Evolutionary conservation across 2,888 invertebrate genomes (phyloP).

Genomic region (Oligia latruncula): DNA sequence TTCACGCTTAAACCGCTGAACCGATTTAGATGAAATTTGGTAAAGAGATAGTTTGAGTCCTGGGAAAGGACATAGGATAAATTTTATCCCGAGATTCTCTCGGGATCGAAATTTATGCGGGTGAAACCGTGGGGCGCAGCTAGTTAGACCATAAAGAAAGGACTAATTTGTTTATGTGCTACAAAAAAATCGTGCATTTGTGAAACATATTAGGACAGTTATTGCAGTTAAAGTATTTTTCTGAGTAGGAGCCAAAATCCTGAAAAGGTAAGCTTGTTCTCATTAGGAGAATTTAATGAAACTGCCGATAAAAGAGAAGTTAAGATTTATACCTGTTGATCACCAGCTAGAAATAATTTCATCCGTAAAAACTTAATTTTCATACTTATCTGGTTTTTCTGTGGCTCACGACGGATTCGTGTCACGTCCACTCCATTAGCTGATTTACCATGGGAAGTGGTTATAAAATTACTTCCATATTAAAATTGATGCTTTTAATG

Average conservation of each 20-base stretch:
- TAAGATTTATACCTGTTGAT: conserved; percentile 75
- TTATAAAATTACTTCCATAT: conserved; percentile 70
- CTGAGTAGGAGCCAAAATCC: not conserved
- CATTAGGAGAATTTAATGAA: conserved; percentile 19
- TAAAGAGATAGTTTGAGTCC: too few species aligned
- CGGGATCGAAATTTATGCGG: too few species aligned
- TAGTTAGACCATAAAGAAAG: not conserved
- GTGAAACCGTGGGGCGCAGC: too few species aligned
- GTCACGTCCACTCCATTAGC: conserved; percentile 82
- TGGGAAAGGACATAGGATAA: too few species aligned
- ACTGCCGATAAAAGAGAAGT: conserved; percentile 43
- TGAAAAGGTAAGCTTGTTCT: conserved; percentile 7
- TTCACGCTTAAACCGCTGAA: too few species aligned
- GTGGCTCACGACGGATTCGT: conserved; percentile 68
- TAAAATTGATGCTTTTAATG: conserved; percentile 68
- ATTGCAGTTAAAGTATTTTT: not conserved
- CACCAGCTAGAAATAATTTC: conserved; percentile 73
- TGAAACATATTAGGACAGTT: conserved; percentile 3
- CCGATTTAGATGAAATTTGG: too few species aligned
- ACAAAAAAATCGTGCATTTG: conserved; percentile 19
- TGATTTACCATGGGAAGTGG: conserved; percentile 81
- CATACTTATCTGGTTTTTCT: conserved; percentile 71
- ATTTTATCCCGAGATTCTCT: too few species aligned
- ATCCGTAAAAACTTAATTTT: conserved; percentile 73
- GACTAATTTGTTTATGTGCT: not conserved